Base-by-base conservation (phyloP, 1,140 invertebrate species). In the Dendroctonus valens region DNA sequence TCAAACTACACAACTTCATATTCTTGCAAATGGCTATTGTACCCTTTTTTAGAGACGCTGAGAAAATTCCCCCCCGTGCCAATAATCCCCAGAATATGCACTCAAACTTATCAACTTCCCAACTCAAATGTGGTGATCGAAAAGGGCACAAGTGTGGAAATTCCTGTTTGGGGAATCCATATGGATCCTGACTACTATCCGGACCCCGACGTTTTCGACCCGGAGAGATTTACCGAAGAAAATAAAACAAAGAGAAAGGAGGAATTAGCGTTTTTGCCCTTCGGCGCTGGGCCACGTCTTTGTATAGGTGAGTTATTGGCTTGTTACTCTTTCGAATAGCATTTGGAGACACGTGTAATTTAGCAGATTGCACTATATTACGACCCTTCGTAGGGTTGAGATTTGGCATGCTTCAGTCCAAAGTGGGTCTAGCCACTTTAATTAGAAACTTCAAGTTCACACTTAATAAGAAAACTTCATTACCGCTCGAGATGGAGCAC, bases 21-120 rank as follows among this genome's bases (percentile, higher is more conserved):
- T 3, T 26, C 26, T 26, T 26, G 26, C 26, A 26, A 26, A 26
- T 26, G 26, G 3, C 26, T 26, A 26, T 26, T 26, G 26, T 3
- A 26, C 26, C 26, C 26, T 54, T 63, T 77, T 77, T 12, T 68
- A 67, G 88, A 90, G 75, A 80, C 83, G 0, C 60, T 90, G 2
- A 76, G 86, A 38, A 78, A 81, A 15, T 85, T 84, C 79, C 79
- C 86, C 5, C 74, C 85, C 2, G 79, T 75, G 0, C 63, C 79
- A 0, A 59, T 76, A 0, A 70, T 84, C 0, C 83, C 85, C 60
- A 78, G 86, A 8, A 0, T 74, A 0, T 86, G 84, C 64, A 75
- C 72, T 3, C 80, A 84, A 72, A 76, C 81, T 11, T 88, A 85
- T 26, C 59, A 41, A 38, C 40, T 73, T 2, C 69, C 69, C 0